Percentiles rank a stretch among this genome's conserved stretches.
Evolutionary conservation across 1,140 invertebrate genomes (phyloP).

Genomic region (Drosophila lacertosa): DNA sequence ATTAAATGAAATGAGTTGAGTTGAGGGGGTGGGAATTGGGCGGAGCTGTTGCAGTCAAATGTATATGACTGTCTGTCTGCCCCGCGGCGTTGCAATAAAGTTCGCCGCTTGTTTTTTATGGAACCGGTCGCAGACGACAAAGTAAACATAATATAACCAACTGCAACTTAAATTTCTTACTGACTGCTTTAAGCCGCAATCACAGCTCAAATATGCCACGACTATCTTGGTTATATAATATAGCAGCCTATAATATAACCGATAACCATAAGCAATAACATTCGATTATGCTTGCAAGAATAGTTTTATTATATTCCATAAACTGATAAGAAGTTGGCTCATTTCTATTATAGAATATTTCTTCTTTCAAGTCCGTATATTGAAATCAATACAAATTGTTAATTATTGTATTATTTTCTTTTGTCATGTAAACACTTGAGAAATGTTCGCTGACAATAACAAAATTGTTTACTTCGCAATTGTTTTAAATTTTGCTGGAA

Average conservation of each 20-base stretch:
- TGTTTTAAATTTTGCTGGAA: neutral
- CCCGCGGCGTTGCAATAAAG: constrained; percentile 59
- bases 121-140: constrained; percentile 27
- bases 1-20: constrained; percentile 13
- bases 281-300: no score
- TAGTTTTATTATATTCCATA: no score
- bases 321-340: no score
- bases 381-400: no score
- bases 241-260: no score
- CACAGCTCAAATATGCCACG: constrained; percentile 3
- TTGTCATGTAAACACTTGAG: neutral
- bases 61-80: constrained; percentile 31
- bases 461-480: neutral
- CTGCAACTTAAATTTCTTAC: constrained; percentile 47
- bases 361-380: no score
- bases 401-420: neutral
- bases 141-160: constrained; percentile 65
- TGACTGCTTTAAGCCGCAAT: constrained; percentile 16
- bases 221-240: no score
- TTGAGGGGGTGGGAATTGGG: no score
- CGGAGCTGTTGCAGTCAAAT: constrained; percentile 12
- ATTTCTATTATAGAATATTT: no score
- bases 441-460: neutral
- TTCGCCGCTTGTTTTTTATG: constrained; percentile 26
- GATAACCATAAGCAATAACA: no score